Base-by-base conservation (phyloP, 2,888 invertebrate species). In the Dastarcus helophoroides region DNA sequence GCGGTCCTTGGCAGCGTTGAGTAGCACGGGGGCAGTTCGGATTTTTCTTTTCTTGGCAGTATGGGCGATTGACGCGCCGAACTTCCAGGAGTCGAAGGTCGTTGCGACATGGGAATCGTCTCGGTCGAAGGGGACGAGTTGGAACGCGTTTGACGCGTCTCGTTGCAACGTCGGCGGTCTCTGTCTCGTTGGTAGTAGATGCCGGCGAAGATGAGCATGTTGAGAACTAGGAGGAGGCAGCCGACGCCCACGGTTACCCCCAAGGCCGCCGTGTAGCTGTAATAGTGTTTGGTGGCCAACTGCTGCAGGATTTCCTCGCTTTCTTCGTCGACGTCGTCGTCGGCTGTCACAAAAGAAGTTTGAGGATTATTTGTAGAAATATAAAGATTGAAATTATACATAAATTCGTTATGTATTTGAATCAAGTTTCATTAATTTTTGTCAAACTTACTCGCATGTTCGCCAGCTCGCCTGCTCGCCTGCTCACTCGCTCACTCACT, bases 181-280 rank as follows among this genome's bases (percentile, higher is more conserved):
- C 75, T 64, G 17, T 74, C 74, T n/a, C 79, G 60, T 51, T 79
- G 79, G 43, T 79, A 72, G 54, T 79, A 80, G 46, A 79, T 79
- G 2, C 81, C 82, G 2, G 82, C 80, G 50, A 81, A 82, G 41
- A 82, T 80, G 35, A 80, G 60, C 64, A 79, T 74, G 56, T 80
- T 79, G 13, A 80, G 65, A 2, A 79, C 71, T 12, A 80, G 61
- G 14, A 80, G 67, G 41, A 79, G 71, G 53, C 79, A 79, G 8
- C 79, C 80, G 2, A 80, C 76, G 5, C 79, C 79, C 5, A 79
- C 77, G 3, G 82, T 82, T 40, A 82, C 79, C 1, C 80, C 80
- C 28, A 83, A 64, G 3, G 82, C 82, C 23, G 81, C 78, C 2
- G 80, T 79, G 50, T 81, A 80, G 48, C 79, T 79, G 51, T 70